These are phyloP conservation scores for Physeter macrocephalus DNA, from an alignment of 2,113 vertebrate species.

Conservation along the genomic window DNA sequence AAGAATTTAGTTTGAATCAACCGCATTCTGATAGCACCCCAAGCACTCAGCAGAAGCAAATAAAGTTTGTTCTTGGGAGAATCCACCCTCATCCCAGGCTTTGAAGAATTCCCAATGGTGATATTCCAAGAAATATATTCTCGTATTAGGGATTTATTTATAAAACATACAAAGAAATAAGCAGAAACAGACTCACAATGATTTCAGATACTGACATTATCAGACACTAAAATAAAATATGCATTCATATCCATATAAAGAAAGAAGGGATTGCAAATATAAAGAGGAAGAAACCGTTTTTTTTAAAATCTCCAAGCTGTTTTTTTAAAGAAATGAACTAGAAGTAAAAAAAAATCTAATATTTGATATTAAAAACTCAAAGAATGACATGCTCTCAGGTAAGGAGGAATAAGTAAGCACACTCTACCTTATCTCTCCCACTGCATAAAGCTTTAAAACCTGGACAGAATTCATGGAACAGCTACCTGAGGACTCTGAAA, in stretches of 20 bases:
- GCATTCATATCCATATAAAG: background rate
- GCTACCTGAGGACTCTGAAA: background rate
- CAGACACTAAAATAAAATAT: background rate
- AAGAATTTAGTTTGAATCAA: background rate
- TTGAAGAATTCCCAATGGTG: background rate
- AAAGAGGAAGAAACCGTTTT: background rate
- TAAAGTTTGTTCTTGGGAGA: background rate
- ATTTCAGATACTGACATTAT: background rate
- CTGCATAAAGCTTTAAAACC: background rate
- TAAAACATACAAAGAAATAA: background rate
- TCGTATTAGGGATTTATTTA: background rate
- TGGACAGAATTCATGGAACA: background rate
- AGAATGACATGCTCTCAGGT: background rate
- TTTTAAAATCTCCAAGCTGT: background rate
- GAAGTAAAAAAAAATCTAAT: background rate
- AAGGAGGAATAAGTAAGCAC: background rate
- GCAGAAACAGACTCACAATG: background rate
- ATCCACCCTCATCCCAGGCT: background rate
- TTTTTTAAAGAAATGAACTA: background rate
- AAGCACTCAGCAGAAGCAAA: background rate
- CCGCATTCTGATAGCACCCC: background rate
- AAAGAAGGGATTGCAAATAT: background rate
- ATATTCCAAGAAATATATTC: background rate
- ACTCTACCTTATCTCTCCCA: background rate
- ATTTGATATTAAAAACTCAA: background rate